Conservation (phyloP, 2,888 invertebrate species). For the Venustoraphidia nigricollis region DNA sequence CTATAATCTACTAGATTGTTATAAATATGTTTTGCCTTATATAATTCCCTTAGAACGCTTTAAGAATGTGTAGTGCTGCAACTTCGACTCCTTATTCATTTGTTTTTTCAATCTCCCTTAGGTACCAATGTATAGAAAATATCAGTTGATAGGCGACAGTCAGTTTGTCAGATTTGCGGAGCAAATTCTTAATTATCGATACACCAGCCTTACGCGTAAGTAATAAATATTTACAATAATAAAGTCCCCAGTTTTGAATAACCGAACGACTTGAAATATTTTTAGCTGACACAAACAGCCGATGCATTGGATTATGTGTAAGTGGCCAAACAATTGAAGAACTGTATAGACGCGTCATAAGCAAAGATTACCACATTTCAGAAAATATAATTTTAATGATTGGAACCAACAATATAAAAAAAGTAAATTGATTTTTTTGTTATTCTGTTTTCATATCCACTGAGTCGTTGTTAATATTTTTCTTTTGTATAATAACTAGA, state of each 20-base stretch:
- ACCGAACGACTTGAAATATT: neutral
- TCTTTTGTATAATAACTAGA: too few relatives aligned
- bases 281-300: conserved; percentile 2
- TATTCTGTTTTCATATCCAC: too few relatives aligned
- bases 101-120: neutral
- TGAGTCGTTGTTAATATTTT: too few relatives aligned
- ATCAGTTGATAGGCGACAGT: neutral
- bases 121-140: neutral
- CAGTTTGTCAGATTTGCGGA: neutral
- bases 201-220: neutral
- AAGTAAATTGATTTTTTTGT: neutral
- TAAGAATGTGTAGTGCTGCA: too few relatives aligned
- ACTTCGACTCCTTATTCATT: neutral
- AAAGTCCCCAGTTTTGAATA: too few relatives aligned
- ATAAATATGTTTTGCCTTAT: too few relatives aligned
- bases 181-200: neutral
- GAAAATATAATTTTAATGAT: neutral
- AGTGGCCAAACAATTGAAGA: neutral
- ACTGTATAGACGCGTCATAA: neutral
- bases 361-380: neutral
- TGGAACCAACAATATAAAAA: neutral
- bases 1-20: too few relatives aligned
- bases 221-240: too few relatives aligned
- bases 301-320: neutral
- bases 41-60: too few relatives aligned